Evolutionary conservation across 2,888 invertebrate genomes (phyloP).

Genomic region (Phania funesta): DNA sequence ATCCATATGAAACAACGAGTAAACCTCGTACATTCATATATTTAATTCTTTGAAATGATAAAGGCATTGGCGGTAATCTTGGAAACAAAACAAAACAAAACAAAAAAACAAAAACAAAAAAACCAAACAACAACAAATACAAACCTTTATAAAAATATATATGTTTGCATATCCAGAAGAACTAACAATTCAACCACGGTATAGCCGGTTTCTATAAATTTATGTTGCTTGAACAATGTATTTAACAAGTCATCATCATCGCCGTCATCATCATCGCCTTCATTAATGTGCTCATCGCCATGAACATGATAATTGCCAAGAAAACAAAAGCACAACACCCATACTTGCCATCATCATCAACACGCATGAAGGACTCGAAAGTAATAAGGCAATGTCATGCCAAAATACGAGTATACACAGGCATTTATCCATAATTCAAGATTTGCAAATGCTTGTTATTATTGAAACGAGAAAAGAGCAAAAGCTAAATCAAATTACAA

Average conservation of each 20-base stretch:
- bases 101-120: too few relatives aligned
- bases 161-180: slow-evolving; percentile 29
- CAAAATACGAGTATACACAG: slow-evolving; percentile 33
- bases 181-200: slow-evolving; percentile 26
- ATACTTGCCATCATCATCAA: slow-evolving; percentile 32
- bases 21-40: slow-evolving; percentile 48
- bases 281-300: slow-evolving; percentile 21
- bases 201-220: slow-evolving; percentile 23
- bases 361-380: slow-evolving; percentile 44
- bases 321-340: slow-evolving; percentile 28
- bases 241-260: slow-evolving; percentile 36
- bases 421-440: slow-evolving; percentile 55
- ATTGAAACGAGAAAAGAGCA: slow-evolving; percentile 54
- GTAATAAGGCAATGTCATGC: slow-evolving; percentile 56
- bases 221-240: slow-evolving; percentile 52
- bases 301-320: slow-evolving; percentile 38
- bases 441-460: slow-evolving; percentile 59
- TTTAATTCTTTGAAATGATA: slow-evolving; percentile 62
- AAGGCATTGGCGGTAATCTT: slow-evolving; percentile 60
- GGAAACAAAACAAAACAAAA: slow-evolving; percentile 47
- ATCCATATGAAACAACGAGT: slow-evolving; percentile 52
- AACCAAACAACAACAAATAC: background rate
- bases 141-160: background rate
- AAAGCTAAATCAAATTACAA: slow-evolving; percentile 58
- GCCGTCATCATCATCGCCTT: slow-evolving; percentile 28